These are phyloP conservation scores for Apodemus agrarius DNA, from an alignment of 2,797 vertebrate species.

Conservation along the genomic window DNA sequence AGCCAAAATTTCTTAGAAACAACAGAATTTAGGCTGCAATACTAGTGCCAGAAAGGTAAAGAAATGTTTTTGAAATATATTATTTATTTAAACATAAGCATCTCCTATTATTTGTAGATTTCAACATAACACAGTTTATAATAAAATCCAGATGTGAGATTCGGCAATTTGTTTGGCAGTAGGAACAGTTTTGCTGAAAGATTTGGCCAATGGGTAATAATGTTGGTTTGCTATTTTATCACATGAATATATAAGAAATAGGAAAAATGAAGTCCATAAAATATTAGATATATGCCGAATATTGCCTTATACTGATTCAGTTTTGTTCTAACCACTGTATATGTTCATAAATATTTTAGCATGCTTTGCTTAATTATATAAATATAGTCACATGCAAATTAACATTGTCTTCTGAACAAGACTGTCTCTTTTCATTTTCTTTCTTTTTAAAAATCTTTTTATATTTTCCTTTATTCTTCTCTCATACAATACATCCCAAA, in stretches of 20 bases:
- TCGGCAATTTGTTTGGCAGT: background rate
- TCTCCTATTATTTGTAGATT: background rate
- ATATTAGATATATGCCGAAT: background rate
- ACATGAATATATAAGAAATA: background rate
- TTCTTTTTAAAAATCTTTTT: background rate
- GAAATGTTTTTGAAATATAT: constrained; percentile 69
- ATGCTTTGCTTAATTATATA: background rate
- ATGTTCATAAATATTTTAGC: background rate
- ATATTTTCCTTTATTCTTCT: background rate
- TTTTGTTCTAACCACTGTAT: background rate
- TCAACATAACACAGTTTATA: background rate
- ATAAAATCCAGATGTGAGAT: background rate
- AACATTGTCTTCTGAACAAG: background rate
- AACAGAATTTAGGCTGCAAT: constrained; percentile 67
- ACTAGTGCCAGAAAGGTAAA: constrained; percentile 62
- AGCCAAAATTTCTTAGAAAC: constrained; percentile 73
- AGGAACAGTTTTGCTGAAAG: background rate
- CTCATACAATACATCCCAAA: background rate
- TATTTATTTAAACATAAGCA: constrained; percentile 64
- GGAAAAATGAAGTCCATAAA: background rate
- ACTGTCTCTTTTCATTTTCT: background rate
- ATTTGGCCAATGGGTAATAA: background rate
- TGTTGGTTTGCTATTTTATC: background rate
- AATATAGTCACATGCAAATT: background rate
- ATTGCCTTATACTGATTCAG: background rate